Conservation (phyloP, 2,113 vertebrate genomes). For the Calonectris borealis region DNA sequence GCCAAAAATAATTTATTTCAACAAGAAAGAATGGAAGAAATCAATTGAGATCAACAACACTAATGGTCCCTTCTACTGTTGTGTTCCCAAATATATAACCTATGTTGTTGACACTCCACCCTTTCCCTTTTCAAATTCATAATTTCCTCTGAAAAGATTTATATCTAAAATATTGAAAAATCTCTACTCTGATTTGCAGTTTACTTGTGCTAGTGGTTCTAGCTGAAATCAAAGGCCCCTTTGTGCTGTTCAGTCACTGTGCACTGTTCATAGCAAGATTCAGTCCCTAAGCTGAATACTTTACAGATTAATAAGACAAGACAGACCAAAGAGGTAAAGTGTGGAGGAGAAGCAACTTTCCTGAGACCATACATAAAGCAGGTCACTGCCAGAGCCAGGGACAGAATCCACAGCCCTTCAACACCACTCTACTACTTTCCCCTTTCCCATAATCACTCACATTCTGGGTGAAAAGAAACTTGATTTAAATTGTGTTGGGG, state of each 20-base stretch:
- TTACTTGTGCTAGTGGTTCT: background rate
- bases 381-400: background rate
- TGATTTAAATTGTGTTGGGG: background rate
- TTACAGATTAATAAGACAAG: background rate
- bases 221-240: background rate
- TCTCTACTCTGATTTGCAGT: background rate
- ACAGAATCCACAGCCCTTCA: background rate
- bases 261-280: background rate
- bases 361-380: background rate
- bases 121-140: background rate
- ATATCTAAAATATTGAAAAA: background rate
- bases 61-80: background rate
- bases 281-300: background rate
- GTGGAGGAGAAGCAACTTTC: background rate
- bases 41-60: background rate
- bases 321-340: background rate
- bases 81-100: background rate
- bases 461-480: background rate
- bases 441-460: background rate
- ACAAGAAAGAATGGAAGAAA: background rate
- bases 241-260: background rate
- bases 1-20: background rate
- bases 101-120: background rate
- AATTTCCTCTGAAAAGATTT: background rate
- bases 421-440: background rate